A percentile compares a stretch with the other conserved stretches of the same genome.
phyloP scores from a whole-genome alignment of 2,797 vertebrate genomes.

The Podarcis lilfordi region DNA sequence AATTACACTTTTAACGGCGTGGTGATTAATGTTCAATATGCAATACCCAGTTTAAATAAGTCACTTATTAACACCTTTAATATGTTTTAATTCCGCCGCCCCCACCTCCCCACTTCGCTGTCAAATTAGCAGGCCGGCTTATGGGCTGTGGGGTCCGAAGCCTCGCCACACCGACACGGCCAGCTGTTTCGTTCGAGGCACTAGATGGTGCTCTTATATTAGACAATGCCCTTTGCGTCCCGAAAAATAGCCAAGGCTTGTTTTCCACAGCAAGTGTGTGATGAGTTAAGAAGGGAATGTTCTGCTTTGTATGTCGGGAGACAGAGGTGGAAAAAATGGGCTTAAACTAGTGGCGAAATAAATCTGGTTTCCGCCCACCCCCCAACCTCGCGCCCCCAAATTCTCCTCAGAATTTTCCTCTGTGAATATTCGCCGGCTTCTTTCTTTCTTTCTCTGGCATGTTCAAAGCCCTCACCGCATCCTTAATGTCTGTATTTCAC shows the following conservation, averaged over 20 bases:
- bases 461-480: too few relatives aligned
- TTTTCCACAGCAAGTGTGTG: background rate
- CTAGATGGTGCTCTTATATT: slow-evolving; percentile 87
- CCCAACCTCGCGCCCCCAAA: background rate
- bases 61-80: slow-evolving; percentile 67
- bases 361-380: background rate
- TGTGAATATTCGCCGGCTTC: background rate
- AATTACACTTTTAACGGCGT: slow-evolving; percentile 74
- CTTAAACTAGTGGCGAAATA: background rate
- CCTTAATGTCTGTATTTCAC: background rate
- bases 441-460: too few relatives aligned
- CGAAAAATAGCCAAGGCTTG: rapidly evolving
- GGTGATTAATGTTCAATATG: slow-evolving; percentile 77
- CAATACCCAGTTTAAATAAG: slow-evolving; percentile 71
- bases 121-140: background rate
- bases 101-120: background rate
- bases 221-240: slow-evolving; percentile 22
- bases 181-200: slow-evolving; percentile 10
- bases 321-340: background rate
- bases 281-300: background rate
- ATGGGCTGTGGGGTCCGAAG: background rate
- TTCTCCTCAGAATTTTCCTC: background rate
- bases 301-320: background rate
- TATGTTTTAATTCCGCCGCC: slow-evolving; percentile 67
- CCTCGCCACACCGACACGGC: background rate